Evolutionary conservation across 1,140 invertebrate species (phyloP).

Genomic region (Parapsyche elsis): DNA sequence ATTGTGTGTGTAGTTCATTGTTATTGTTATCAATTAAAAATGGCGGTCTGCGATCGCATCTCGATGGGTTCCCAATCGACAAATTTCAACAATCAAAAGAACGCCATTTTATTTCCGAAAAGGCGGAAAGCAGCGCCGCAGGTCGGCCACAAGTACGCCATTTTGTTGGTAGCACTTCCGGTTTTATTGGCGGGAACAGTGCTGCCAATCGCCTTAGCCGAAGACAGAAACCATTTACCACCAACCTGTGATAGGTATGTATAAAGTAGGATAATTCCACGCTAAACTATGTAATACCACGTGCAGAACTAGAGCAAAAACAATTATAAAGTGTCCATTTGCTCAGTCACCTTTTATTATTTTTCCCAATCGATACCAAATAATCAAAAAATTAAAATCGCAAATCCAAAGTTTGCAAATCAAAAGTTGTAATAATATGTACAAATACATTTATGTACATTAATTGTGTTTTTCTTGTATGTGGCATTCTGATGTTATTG

Average conservation of each 20-base stretch:
- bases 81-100: neutral
- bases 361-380: too few species aligned
- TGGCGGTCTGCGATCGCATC: neutral
- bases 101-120: neutral
- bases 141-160: neutral
- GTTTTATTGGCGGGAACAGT: conserved; percentile 7
- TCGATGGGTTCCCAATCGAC: neutral
- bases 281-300: too few species aligned
- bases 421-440: too few species aligned
- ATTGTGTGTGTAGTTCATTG: conserved; percentile 7
- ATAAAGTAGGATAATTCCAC: too few species aligned
- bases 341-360: too few species aligned
- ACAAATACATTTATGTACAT: too few species aligned
- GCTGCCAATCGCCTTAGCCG: conserved; percentile 31
- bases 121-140: conserved; percentile 1
- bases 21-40: neutral
- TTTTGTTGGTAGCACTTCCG: neutral
- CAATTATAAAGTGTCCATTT: too few species aligned
- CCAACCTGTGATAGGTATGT: conserved; percentile 52
- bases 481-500: too few species aligned
- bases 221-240: conserved; percentile 50
- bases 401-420: too few species aligned
- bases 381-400: too few species aligned
- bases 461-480: too few species aligned
- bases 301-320: too few species aligned